Base-by-base conservation (phyloP, 2,113 vertebrate genomes). In the Elephantulus edwardii region DNA sequence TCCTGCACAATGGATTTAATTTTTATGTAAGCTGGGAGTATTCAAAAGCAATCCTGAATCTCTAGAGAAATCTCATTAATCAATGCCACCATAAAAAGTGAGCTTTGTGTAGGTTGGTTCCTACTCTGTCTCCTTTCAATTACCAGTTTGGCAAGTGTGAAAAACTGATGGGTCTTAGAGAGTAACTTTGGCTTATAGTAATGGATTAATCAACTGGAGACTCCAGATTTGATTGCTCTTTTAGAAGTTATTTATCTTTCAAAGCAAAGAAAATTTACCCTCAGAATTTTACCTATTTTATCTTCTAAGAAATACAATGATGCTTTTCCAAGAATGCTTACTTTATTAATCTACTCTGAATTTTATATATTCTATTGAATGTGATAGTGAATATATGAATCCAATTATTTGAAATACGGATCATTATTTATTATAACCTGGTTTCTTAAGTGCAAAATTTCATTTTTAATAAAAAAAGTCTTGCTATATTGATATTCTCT, bases 111-210 rank as follows among this genome's bases (percentile, higher is more conserved):
- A 35, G 38, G 48, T 84, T 92, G 54, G 83, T 81, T 94, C 66
- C 60, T 81, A 44, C 74, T 87, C 54, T 50, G 84, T 89, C 42
- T 92, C 56, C 74, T 93, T 93, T 92, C 77, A 91, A 78, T 92
- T 92, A 84, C 16, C 52, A 83, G 24, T 86, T 92, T 81, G 66
- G 46, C 83, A 94, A 89, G 81, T 92, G 77, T 77, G 54, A 92
- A 92, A 92, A 92, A 93, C 1, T 22, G 33, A 91, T 91, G 10
- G 1, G 48, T 88, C 78, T 91, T 95, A 83, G 81, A 91, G 77
- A 78, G 84, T 81, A 33, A 89, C 33, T 90, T 83, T 74, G 85
- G 72, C 89, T 68, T 82, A 33, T 40, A 66, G 30, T 44, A 84
- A 77, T 30, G n/a, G n/a, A 66, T 89, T 89, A 87, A 91, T 86